Evolutionary conservation across 2,797 vertebrate species (phyloP).

Genomic region (Adelosebastes latens): DNA sequence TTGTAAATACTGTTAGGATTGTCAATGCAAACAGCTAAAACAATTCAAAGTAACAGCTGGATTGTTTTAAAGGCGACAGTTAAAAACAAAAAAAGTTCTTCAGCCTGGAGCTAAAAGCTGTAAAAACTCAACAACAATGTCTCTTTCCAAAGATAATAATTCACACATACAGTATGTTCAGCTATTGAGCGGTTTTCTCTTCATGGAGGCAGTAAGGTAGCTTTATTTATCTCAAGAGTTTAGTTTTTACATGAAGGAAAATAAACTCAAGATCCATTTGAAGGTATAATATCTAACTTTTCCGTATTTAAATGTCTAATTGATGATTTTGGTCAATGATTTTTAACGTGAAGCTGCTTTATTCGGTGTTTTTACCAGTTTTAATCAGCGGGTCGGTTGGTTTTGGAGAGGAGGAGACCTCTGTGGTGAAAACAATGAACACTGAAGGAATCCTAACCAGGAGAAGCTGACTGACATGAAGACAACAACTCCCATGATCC

Average conservation of each 20-base stretch:
- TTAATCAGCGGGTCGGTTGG: no score
- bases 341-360: no score
- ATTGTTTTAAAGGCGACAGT: background rate
- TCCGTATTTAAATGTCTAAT: no score
- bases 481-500: no score
- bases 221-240: background rate
- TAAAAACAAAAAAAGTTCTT: background rate
- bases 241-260: background rate
- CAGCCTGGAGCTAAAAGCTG: background rate
- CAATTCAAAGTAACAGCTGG: background rate
- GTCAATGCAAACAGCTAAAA: background rate
- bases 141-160: background rate
- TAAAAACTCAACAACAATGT: background rate
- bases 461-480: no score
- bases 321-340: no score
- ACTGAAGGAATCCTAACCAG: no score
- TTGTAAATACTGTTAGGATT: constrained; percentile 37
- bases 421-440: no score
- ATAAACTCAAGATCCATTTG: background rate
- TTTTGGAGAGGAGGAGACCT: no score
- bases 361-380: no score
- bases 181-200: background rate
- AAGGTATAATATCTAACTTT: background rate
- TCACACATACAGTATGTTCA: background rate
- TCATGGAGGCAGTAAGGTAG: background rate